Percentiles rank a stretch among this genome's conserved stretches.
These are phyloP conservation scores for Hippoglossus stenolepis DNA, from an alignment of 2,113 vertebrate genomes.

Conservation along the genomic window DNA sequence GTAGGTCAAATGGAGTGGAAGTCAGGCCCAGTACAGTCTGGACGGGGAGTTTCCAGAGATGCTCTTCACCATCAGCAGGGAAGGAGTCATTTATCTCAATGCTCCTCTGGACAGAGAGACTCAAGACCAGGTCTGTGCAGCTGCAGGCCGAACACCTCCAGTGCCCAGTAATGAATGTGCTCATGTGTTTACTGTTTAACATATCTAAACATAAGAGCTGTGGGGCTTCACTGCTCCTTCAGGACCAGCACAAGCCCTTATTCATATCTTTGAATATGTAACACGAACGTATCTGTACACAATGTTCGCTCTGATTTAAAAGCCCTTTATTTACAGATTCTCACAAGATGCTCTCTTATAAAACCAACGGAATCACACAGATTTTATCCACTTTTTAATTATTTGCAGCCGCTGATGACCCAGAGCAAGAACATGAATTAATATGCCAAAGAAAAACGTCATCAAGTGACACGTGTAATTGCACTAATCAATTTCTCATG, in stretches of 20 bases:
- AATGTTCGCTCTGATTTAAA: background rate
- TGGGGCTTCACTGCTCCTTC: background rate
- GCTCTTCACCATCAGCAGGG: constrained; percentile 81
- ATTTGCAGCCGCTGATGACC: background rate
- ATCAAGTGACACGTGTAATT: background rate
- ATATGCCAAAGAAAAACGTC: background rate
- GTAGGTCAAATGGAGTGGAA: constrained; percentile 85
- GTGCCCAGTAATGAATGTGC: constrained; percentile 10
- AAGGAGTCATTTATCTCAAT: constrained; percentile 83
- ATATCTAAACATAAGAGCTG: background rate
- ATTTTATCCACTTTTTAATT: background rate
- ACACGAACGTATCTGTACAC: background rate
- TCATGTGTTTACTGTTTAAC: background rate
- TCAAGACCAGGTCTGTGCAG: constrained; percentile 80
- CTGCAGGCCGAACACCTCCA: constrained; percentile 39
- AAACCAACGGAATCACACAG: background rate
- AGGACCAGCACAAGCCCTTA: background rate
- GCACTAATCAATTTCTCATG: background rate
- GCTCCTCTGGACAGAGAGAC: constrained; percentile 84
- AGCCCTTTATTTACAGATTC: background rate
- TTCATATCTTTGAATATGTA: background rate
- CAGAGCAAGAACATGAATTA: background rate
- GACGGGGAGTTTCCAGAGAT: constrained; percentile 83
- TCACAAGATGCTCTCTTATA: background rate
- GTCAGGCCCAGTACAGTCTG: constrained; percentile 79